Evolutionary conservation across 2,888 invertebrate genomes (phyloP), one percentile per base, ranked within the genome.

Genomic region (Hirtodrosophila cameraria): DNA sequence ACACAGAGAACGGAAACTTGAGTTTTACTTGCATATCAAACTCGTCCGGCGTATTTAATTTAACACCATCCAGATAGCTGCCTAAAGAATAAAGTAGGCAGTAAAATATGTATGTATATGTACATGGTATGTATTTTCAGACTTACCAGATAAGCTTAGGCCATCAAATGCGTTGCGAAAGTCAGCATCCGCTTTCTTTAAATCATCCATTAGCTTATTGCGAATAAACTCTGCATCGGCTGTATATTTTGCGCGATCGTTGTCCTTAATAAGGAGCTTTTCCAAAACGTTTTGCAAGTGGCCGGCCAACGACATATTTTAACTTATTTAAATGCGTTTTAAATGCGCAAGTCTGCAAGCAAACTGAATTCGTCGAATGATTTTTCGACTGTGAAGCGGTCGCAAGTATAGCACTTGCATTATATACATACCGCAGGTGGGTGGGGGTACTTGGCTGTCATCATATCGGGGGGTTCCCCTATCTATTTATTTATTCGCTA

Each of bases 1-100:
- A 41, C 1, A 66, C 35, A 12, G 9, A 0, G 12, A 55, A 49
- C 4, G 64, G 59, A 2, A 69, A 49, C 12, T 48, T 52, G 0
- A 69, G 18, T 28, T 70, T 70, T 11, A 70, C 31, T 11, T 65
- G 70, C 12, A 70, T 41, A 28, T 70, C 70, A 27, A 70, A 70
- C 55, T 70, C 70, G 20, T 70, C 69, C 3, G 69, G 70, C 5
- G 35, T 20, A 11, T 38, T 36, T 0, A 65, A 8, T 27, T 70
- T 70, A 1, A 55, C 33, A 7, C 60, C 25, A 52, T 70, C 70
- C 31, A 70, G 49, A 35, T 70, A 70, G 20, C 69, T 70, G 7
- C 70, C 69, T 61, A 12, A n/a, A 12, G 6, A 9, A 9, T 1
- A 30, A 7, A 20, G 1, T 16, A 20, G 2, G n/a, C n/a, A n/a